These are phyloP conservation scores for Dysdera silvatica DNA, from an alignment of 1,140 invertebrate genomes.

Conservation along the genomic window DNA sequence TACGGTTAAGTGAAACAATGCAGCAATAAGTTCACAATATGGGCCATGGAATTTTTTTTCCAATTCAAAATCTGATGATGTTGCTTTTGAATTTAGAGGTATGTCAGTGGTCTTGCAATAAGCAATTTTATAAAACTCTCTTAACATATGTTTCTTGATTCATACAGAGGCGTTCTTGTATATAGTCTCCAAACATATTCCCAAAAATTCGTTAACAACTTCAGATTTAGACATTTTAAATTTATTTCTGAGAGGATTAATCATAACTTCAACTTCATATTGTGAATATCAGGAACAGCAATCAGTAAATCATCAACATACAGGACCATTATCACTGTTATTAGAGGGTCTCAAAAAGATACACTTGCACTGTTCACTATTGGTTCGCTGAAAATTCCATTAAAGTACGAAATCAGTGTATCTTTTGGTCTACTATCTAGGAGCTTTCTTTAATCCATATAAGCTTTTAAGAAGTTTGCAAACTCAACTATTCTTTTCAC, in stretches of 20 bases:
- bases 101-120: conserved; percentile 5
- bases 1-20: not conserved
- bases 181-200: not conserved
- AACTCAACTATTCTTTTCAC: no score
- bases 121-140: not conserved
- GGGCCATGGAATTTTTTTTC: not conserved
- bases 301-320: conserved; percentile 14
- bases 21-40: not conserved
- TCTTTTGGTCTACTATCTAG: no score
- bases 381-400: no score
- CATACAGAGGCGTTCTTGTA: not conserved
- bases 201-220: conserved; percentile 5
- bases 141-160: not conserved
- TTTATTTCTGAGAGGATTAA: not conserved
- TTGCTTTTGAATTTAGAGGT: not conserved
- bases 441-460: no score
- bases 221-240: conserved; percentile 14
- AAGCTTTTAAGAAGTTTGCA: no score
- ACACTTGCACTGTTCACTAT: no score
- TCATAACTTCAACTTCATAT: not conserved
- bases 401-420: no score
- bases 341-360: not conserved
- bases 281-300: conserved; percentile 4
- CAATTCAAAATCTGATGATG: not conserved
- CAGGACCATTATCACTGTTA: not conserved